phyloP scores from a whole-genome alignment of 2,113 vertebrate species.

The Lepisosteus oculatus region DNA sequence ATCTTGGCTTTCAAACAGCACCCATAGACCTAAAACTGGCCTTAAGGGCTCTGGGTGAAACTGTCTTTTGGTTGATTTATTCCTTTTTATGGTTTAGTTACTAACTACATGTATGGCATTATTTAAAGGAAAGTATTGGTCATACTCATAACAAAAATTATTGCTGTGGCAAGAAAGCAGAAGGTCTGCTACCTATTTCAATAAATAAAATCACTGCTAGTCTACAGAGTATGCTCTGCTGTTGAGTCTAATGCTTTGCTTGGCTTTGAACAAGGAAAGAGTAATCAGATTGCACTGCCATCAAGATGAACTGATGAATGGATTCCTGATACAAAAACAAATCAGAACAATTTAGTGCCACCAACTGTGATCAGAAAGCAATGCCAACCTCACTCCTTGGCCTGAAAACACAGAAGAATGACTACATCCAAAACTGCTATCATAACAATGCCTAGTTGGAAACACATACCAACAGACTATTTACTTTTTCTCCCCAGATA shows the following conservation, averaged over 20 bases:
- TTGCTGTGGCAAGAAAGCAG: no score
- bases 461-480: no score
- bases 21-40: constrained; percentile 68
- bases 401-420: constrained; percentile 36
- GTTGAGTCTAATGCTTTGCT: constrained; percentile 18
- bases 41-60: constrained; percentile 42
- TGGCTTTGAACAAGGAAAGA: not conserved
- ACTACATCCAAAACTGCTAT: constrained; percentile 29
- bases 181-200: no score
- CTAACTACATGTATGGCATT: not conserved
- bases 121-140: not conserved
- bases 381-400: constrained; percentile 28
- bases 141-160: not conserved
- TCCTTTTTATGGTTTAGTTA: not conserved
- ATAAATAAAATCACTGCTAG: no score
- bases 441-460: no score
- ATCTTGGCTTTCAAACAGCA: constrained; percentile 65
- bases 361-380: constrained; percentile 33
- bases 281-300: constrained; percentile 7
- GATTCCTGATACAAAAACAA: constrained; percentile 26
- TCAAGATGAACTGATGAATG: constrained; percentile 17
- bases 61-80: constrained; percentile 30
- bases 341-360: constrained; percentile 31
- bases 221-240: not conserved
- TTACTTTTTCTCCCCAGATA: no score